Evolutionary conservation across 1,140 invertebrate species (phyloP), one percentile per base, ranked within the genome.

Genomic region (Euura lappo): DNA sequence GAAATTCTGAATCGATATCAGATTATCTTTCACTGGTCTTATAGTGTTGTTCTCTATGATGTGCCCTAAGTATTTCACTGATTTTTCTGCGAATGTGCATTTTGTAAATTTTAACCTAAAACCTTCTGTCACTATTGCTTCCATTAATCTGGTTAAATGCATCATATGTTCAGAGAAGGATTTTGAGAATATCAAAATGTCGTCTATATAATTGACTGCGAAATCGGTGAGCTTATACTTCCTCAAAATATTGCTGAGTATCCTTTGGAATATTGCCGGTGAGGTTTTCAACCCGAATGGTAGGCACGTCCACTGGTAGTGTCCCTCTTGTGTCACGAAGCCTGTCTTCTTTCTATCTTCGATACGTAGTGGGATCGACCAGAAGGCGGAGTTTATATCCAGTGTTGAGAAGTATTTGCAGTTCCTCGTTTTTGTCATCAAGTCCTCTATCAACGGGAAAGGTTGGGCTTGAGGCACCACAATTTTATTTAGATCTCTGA

Each of bases 61-160:
- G 68, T 84, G 81, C 44, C 82, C 77, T 13, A 84, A 71, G 69
- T 82, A 84, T 75, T 82, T 80, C 4, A 80, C 79, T 68, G 79
- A 79, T 64, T 81, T 68, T 71, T 71, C 42, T 65, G 79, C 82
- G 78, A 84, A 84, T 71, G 66, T 80, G 66, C 79, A 83, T 79
- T 83, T 83, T 47, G 77, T 72, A 60, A 83, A 80, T 77, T 83
- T 84, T 44, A 84, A 64, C 77, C 75, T 78, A 68, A 85, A 82
- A 11, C 79, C 81, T 76, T 84, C 79, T 67, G 60, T 77, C 68
- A 68, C 67, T 8, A 79, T 78, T 71, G 76, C 77, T 75, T 78
- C 45, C 44, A 80, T 71, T 60, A 79, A 28, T 67, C 73, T 70
- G 74, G 10, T 67, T 69, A 81, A 71, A 66, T 81, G 79, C 2